These are phyloP conservation scores for Microctenopoma steveboyesi DNA, from an alignment of 2,797 vertebrate genomes.

Conservation along the genomic window DNA sequence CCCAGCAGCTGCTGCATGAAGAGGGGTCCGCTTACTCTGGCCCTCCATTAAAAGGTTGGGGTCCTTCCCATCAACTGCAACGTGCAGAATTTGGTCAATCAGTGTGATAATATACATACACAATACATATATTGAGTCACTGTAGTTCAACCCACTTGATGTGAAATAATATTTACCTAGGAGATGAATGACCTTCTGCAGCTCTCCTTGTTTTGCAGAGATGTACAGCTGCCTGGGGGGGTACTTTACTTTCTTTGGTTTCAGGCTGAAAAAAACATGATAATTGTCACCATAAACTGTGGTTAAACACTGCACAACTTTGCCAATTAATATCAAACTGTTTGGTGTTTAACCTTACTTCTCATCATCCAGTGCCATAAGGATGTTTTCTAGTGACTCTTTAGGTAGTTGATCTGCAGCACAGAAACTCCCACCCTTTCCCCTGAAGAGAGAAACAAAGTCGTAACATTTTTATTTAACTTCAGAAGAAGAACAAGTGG, in stretches of 20 bases:
- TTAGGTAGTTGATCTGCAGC: conserved; percentile 82
- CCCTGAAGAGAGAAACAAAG: conserved; percentile 39
- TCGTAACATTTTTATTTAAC: no score
- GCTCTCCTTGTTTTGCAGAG: conserved; percentile 93
- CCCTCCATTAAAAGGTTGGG: conserved; percentile 95
- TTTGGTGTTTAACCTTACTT: conserved; percentile 82
- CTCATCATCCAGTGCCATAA: conserved; percentile 92
- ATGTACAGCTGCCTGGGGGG: conserved; percentile 93
- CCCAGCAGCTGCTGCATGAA: conserved; percentile 91
- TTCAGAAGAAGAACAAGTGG: neutral
- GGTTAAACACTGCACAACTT: neutral
- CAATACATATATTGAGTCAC: neutral
- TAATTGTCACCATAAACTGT: conserved; percentile 9
- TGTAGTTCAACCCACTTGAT: neutral
- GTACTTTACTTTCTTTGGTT: conserved; percentile 92
- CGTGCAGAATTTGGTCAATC: neutral
- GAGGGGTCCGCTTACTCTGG: conserved; percentile 88
- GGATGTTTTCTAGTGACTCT: conserved; percentile 92
- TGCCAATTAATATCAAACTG: conserved; percentile 5
- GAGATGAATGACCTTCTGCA: conserved; percentile 95
- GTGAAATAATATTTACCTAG: conserved; percentile 81
- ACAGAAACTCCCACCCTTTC: conserved; percentile 50
- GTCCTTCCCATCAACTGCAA: conserved; percentile 93
- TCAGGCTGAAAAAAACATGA: conserved; percentile 70
- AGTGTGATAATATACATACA: neutral